Percentiles rank a stretch among this genome's conserved stretches.
Conservation (phyloP, 2,797 vertebrate species). For the Centroberyx gerrardi region DNA sequence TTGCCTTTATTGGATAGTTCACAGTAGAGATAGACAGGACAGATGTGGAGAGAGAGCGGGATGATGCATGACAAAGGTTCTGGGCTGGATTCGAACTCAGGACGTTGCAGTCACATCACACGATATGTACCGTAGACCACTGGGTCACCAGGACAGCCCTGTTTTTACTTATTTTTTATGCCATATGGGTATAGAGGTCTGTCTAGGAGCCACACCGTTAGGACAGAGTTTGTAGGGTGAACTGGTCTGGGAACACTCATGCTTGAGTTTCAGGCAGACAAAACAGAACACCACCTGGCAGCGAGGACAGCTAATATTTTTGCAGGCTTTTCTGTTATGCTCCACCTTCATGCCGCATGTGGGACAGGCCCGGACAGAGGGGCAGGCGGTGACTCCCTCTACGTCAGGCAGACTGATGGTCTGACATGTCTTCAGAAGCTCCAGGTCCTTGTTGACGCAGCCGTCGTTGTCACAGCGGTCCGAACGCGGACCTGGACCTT, state of each 20-base stretch:
- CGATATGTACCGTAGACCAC: no score
- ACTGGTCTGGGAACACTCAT: background rate
- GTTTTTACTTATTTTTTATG: background rate
- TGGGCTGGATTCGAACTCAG: no score
- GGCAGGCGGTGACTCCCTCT: conserved; percentile 36
- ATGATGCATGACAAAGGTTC: no score
- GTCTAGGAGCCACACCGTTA: conserved; percentile 40
- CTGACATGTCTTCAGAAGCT: conserved; percentile 48
- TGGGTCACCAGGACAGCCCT: no score
- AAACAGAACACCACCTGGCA: conserved; percentile 71
- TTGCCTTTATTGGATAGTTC: no score
- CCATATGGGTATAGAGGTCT: conserved; percentile 44
- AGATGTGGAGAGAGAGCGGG: no score
- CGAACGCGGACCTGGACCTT: conserved; percentile 7
- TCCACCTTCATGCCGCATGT: conserved; percentile 59
- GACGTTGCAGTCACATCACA: no score
- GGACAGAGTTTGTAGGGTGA: background rate
- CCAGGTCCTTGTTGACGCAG: conserved; percentile 37
- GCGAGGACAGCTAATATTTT: conserved; percentile 2
- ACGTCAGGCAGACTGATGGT: conserved; percentile 3
- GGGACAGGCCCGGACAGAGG: conserved; percentile 62
- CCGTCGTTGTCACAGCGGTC: conserved; percentile 50
- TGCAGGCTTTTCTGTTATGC: conserved; percentile 34
- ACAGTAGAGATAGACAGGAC: no score
- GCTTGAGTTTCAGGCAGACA: conserved; percentile 52